phyloP scores from a whole-genome alignment of 2,797 vertebrate species.

The Periophthalmus magnuspinnatus region DNA sequence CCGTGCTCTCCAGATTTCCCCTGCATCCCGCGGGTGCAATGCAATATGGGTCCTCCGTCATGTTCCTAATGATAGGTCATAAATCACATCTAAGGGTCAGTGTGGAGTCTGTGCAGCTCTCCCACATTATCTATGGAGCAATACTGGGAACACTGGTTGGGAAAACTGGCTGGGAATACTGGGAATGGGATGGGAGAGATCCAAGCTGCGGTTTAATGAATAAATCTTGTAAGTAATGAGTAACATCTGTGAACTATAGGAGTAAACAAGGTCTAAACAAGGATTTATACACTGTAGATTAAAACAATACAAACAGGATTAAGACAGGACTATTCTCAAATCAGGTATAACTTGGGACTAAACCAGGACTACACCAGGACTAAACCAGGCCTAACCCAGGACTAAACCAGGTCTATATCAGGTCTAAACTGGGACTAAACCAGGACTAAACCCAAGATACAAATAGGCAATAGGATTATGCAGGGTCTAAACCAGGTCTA shows the following conservation, averaged over 20 bases:
- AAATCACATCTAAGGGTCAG: slow-evolving; percentile 8
- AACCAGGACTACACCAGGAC: not conserved
- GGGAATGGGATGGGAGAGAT: not conserved
- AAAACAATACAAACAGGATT: no score
- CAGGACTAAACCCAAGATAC: no score
- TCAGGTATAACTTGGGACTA: no score
- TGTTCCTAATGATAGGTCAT: slow-evolving; percentile 2
- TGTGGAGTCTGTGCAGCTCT: not conserved
- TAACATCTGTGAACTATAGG: no score
- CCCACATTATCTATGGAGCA: not conserved
- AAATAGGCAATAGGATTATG: no score
- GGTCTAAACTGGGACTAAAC: no score
- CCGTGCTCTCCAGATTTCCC: not conserved
- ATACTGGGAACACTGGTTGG: not conserved
- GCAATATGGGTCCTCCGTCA: not conserved
- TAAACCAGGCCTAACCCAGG: no score
- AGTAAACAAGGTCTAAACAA: no score
- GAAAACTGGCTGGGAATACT: not conserved
- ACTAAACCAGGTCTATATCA: no score
- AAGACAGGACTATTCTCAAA: no score
- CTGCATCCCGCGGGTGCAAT: not conserved
- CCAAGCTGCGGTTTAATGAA: not conserved
- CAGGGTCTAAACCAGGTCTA: no score
- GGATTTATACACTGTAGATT: no score
- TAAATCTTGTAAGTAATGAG: not conserved